A percentile compares a stretch with the other conserved stretches of the same genome.
Conservation (phyloP, 2,888 invertebrate species). For the Physocephala rufipes region DNA sequence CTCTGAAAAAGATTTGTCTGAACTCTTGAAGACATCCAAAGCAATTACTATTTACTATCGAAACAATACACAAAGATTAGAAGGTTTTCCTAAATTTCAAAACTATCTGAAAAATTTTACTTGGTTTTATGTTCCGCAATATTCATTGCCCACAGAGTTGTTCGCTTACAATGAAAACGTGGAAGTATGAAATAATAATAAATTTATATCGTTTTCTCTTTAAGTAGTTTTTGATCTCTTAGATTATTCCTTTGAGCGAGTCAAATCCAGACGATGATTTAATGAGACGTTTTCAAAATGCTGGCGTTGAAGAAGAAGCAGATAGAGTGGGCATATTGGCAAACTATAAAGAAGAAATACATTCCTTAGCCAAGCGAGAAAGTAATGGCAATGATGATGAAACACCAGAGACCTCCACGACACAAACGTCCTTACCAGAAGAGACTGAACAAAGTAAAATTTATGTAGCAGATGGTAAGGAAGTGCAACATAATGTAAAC, state of each 20-base stretch:
- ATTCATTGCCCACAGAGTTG: conserved; percentile 70
- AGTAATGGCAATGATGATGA: conserved; percentile 49
- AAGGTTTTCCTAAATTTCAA: conserved; percentile 69
- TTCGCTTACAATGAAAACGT: conserved; percentile 72
- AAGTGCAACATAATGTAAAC: conserved; percentile 1
- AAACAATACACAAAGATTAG: conserved; percentile 69
- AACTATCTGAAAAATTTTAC: conserved; percentile 69
- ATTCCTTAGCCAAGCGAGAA: conserved; percentile 60
- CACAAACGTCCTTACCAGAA: conserved; percentile 54
- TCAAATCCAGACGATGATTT: conserved; percentile 70
- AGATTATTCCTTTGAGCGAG: conserved; percentile 71
- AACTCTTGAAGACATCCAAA: conserved; percentile 70
- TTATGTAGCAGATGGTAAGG: conserved; percentile 69
- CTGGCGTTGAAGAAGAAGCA: conserved; percentile 70
- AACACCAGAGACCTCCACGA: conserved; percentile 53
- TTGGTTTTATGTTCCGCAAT: conserved; percentile 70
- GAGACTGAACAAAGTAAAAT: conserved; percentile 66
- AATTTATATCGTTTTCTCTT: background rate
- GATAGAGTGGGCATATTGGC: conserved; percentile 71
- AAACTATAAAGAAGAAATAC: conserved; percentile 61
- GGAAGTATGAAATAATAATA: conserved; percentile 62
- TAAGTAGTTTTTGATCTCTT: conserved; percentile 36
- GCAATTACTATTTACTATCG: conserved; percentile 72
- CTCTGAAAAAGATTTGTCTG: conserved; percentile 69
- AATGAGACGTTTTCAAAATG: conserved; percentile 69